phyloP scores from a whole-genome alignment of 2,888 invertebrate species.

The Anagyrus pseudococci region DNA sequence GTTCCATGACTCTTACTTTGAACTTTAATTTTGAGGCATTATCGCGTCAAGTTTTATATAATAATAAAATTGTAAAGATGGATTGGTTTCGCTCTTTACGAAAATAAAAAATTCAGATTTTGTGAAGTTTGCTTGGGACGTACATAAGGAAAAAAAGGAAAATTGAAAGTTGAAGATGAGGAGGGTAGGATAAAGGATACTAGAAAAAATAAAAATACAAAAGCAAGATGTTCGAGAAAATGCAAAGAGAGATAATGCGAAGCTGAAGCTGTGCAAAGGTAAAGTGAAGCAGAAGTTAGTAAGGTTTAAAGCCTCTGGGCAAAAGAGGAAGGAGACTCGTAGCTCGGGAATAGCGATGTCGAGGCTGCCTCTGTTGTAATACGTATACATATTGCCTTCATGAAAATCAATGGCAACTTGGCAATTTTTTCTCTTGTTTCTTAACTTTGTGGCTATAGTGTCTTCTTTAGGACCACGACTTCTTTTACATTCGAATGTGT shows the following conservation, averaged over 20 bases:
- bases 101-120: no score
- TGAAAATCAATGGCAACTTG: constrained; percentile 29
- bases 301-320: constrained; percentile 46
- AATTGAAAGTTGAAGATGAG: no score
- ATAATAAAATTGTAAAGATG: no score
- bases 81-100: no score
- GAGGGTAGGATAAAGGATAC: background rate
- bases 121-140: no score
- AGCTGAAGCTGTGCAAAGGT: constrained; percentile 38
- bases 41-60: no score
- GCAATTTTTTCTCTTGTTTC: constrained; percentile 9
- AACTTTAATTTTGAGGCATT: no score
- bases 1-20: no score
- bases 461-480: background rate
- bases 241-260: no score
- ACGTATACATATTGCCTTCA: constrained; percentile 36
- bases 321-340: constrained; percentile 13
- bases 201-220: constrained; percentile 11
- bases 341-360: constrained; percentile 21
- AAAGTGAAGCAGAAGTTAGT: constrained; percentile 50
- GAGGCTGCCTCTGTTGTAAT: constrained; percentile 25
- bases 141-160: no score
- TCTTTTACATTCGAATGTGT: no score
- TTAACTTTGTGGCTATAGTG: background rate
- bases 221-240: no score